Base-by-base conservation (phyloP, 2,797 vertebrate species). In the Heterohyrax brucei region DNA sequence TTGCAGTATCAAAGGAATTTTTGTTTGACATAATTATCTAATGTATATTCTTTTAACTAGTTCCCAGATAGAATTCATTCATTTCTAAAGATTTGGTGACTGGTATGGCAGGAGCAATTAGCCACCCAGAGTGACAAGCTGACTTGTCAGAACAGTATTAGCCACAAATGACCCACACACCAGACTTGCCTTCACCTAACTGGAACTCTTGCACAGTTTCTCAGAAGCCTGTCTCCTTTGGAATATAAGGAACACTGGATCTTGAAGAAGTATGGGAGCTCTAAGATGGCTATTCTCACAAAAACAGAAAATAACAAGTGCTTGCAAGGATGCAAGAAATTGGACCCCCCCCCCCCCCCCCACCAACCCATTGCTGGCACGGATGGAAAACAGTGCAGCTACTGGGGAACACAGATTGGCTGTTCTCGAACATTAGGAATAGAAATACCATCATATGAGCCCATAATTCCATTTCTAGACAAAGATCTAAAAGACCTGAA, bases 1-100 rank as follows among this genome's bases (percentile, higher is more conserved):
- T 84, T 30, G 26, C 39, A 5, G 4, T 5, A 26, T 75, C 76
- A 83, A 87, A 88, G 86, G 56, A 75, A 53, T 86, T 82, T 76
- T 53, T 94, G 33, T 91, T 59, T 64, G 61, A 39, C 62, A 81
- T 93, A 93, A 30, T 64, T 62, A 91, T 33, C 86, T n/a, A 24
- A 33, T n/a, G 26, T 22, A 12, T 59, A 89, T 1, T 79, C 72
- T 56, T 68, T 93, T 26, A 80, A 61, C 62, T 56, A n/a, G 24
- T 30, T 72, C 66, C 26, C 66, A 75, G 26, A 28, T 19, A 68
- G 50, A 72, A 82, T 70, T 28, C 28, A 80, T 46, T 66, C 22
- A 70, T 78, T 87, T 92, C 79, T 91, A 93, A 83, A 50, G 39
- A 64, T 79, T 14, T 78, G 50, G 33, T 48, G 77, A 33, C 48